Evolutionary conservation across 2,888 invertebrate species (phyloP).

Genomic region (Orchesellides sinensis): DNA sequence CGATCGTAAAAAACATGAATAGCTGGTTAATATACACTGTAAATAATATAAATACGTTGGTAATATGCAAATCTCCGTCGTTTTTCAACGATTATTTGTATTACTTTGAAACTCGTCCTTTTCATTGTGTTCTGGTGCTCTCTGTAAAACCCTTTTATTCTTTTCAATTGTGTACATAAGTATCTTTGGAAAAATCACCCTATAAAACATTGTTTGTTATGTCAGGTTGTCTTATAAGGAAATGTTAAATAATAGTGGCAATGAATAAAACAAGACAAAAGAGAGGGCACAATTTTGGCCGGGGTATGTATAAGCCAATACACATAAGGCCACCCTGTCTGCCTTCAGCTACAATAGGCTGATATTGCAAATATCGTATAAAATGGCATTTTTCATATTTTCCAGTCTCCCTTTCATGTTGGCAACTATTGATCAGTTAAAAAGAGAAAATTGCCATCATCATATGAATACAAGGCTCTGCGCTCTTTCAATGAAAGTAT

Average conservation of each 20-base stretch:
- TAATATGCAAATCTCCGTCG: neutral
- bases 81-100: neutral
- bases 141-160: neutral
- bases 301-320: slow-evolving; percentile 3
- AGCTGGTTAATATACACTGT: neutral
- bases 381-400: slow-evolving; percentile 9
- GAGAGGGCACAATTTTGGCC: too few relatives aligned
- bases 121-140: neutral
- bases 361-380: slow-evolving; percentile 16
- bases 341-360: neutral
- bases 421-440: slow-evolving; percentile 58
- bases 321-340: slow-evolving; percentile 33
- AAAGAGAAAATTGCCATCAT: slow-evolving; percentile 55
- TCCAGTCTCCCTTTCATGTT: slow-evolving; percentile 2
- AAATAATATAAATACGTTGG: neutral
- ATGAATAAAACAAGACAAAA: slow-evolving; percentile 45
- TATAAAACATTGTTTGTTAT: slow-evolving; percentile 17
- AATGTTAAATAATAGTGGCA: slow-evolving; percentile 44
- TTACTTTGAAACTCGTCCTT: neutral
- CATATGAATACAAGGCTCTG: slow-evolving; percentile 27
- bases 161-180: neutral
- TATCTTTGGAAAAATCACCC: neutral
- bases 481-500: slow-evolving; percentile 23
- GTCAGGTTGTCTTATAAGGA: slow-evolving; percentile 53
- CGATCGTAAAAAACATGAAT: neutral